Evolutionary conservation across 1,140 invertebrate genomes (phyloP), one percentile per base, ranked within the genome.

Genomic region (Heliconius hewitsoni): DNA sequence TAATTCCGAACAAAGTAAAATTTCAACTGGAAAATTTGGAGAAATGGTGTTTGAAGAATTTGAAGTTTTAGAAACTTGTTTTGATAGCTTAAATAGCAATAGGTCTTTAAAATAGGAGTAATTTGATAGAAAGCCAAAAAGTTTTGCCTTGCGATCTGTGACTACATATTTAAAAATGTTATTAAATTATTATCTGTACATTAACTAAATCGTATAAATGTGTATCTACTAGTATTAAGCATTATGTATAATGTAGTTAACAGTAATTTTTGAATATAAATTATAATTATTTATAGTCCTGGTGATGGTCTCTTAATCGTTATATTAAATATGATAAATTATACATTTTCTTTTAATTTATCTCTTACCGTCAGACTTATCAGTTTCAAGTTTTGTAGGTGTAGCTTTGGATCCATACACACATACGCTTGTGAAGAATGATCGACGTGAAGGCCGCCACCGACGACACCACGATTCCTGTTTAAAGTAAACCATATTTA

Each of bases 11-110:
- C 89, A 95, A 80, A 95, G 85, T 77, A 95, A 95, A 84, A 90
- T 94, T 77, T 92, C 95, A 74, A 90, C 93, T 6, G 95, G 95
- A 74, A 96, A 97, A 85, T 96, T 96, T 84, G 96, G 96, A 9
- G 97, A 97, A 82, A 98, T 98, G 96, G 97, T 97, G 85, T 98
- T 98, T 80, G 97, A 98, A 91, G 96, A 97, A 80, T 98, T 97
- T 82, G 97, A 97, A 94, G 96, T 98, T 60, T 91, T 96, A 84
- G 96, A 96, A 86, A 89, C 92, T 50, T 93, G 92, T 83, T 95
- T 94, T 78, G 96, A 96, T 88, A 96, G 95, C 92, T 91, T 96
- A 83, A 96, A 96, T 90, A 95, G 94, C 78, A 93, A 91, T 91
- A 95, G 93, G 88, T 91, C 92, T 81, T 82, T 89, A 80, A 93